Percentiles rank a stretch among this genome's conserved stretches.
These are phyloP conservation scores for Nyctibius bracteatus DNA, from an alignment of 2,113 vertebrate genomes.

Conservation along the genomic window DNA sequence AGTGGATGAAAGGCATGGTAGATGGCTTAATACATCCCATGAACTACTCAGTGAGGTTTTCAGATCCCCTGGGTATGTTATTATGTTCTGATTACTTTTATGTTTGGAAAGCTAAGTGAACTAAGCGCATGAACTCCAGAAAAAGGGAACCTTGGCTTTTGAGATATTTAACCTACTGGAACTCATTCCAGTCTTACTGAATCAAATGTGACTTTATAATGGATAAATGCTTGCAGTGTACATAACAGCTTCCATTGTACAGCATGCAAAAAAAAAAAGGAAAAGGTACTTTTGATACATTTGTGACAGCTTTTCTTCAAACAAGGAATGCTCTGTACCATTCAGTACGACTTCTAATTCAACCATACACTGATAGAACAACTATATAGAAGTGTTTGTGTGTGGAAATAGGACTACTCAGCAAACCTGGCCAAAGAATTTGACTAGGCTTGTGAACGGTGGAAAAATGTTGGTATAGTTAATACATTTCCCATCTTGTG, in stretches of 20 bases:
- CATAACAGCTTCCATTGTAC: neutral
- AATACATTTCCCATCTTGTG: neutral
- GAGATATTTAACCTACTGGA: constrained; percentile 13
- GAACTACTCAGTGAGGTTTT: neutral
- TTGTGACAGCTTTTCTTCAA: neutral
- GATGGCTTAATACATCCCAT: neutral
- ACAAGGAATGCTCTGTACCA: neutral
- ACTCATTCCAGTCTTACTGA: neutral
- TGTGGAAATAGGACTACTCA: neutral
- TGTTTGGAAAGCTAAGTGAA: constrained; percentile 11
- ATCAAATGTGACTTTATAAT: neutral
- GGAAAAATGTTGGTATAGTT: neutral
- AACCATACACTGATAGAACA: neutral
- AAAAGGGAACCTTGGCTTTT: neutral
- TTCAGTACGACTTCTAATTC: neutral
- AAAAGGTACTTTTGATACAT: neutral
- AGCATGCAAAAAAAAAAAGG: neutral
- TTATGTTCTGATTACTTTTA: neutral
- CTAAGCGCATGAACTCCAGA: neutral
- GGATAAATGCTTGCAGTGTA: neutral
- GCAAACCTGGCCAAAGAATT: neutral
- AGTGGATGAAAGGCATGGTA: neutral
- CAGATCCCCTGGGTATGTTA: neutral
- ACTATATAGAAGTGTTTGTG: neutral
- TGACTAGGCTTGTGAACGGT: neutral